Evolutionary conservation across 2,797 vertebrate genomes (phyloP), one percentile per base, ranked within the genome.

Genomic region (Passerculus sandwichensis): DNA sequence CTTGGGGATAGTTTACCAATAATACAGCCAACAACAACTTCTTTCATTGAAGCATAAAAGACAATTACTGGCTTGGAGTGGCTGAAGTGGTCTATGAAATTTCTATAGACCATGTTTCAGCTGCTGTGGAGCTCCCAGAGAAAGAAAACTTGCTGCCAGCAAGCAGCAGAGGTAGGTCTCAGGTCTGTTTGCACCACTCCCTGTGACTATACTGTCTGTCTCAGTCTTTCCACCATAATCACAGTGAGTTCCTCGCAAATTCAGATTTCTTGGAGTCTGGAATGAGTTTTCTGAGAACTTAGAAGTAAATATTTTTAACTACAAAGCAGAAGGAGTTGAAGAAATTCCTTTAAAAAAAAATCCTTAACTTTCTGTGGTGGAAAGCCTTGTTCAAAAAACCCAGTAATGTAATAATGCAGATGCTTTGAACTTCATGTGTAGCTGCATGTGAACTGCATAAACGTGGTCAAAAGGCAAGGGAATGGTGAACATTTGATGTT

Each of bases 251-350:
- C 42, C 76, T 91, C 13, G 5, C 73, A 85, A 87, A 91, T 54
- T 85, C 48, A 44, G 25, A 45, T 50, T 77, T 80, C 67, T 93
- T 77, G 81, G 59, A 95, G 51, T 56, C 89, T 79, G 73, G 84
- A 91, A 73, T 72, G 70, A 93, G 54, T 94, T 92, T 94, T 88
- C 86, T 85, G 86, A 86, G 83, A 78, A 86, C 32, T 66, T 84
- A 85, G 42, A 84, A 83, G 92, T 92, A 91, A 92, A 91, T 93
- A 62, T 92, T 87, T 94, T 88, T 30, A 93, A 93, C 83, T 90
- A 72, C 36, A 88, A 73, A 91, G 47, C 23, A 61, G 20, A 51
- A 72, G 30, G 21, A 67, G 73, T 40, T 0, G 6, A 94, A 87
- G 67, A 66, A 53, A 36, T 74, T 65, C 34, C 50, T 83, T 50